These are phyloP conservation scores for Lepidocyrtoides sp. DNA, from an alignment of 2,888 invertebrate species.

Conservation along the genomic window DNA sequence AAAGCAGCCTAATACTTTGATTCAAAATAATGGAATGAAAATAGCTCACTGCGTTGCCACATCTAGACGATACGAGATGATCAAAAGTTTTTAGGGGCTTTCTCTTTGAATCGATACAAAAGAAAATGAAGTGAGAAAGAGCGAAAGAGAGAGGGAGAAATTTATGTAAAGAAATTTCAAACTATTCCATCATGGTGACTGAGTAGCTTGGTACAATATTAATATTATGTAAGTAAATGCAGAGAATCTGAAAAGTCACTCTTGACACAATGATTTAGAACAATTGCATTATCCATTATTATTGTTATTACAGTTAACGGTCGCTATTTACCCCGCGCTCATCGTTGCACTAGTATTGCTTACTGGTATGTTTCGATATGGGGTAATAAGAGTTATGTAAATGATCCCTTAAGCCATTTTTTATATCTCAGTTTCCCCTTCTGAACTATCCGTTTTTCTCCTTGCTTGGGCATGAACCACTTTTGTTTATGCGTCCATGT, in stretches of 20 bases:
- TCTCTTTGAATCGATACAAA: no score
- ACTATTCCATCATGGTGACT: no score
- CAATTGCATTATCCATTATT: not conserved
- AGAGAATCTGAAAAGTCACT: not conserved
- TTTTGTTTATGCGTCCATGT: not conserved
- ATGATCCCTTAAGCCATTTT: not conserved
- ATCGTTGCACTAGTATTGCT: not conserved
- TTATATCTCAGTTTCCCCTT: not conserved
- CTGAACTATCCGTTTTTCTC: not conserved
- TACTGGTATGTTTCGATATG: not conserved
- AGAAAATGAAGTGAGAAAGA: no score
- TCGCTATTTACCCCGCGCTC: not conserved
- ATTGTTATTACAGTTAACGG: not conserved
- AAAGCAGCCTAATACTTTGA: no score
- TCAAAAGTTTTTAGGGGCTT: no score
- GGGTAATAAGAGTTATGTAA: not conserved
- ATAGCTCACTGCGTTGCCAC: no score
- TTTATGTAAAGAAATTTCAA: no score
- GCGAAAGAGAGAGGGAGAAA: no score
- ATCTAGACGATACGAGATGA: no score
- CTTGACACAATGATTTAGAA: not conserved
- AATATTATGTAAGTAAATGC: no score
- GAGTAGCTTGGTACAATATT: no score
- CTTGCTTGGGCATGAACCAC: not conserved
- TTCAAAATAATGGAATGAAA: no score